Conservation (phyloP, 2,113 vertebrate genomes). For the Corvus cornix region DNA sequence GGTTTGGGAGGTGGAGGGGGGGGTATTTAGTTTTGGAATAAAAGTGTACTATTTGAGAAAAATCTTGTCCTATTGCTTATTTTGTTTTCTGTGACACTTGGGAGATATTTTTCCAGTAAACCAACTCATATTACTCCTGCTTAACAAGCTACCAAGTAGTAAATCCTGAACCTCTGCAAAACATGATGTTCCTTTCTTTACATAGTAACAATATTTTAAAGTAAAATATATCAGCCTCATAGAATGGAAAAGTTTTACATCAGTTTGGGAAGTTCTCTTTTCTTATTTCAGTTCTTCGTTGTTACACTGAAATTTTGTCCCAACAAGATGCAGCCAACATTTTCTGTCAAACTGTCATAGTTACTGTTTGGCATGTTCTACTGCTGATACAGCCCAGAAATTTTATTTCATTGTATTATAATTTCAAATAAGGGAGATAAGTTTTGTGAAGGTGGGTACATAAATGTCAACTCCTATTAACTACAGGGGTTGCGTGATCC, state of each 20-base stretch:
- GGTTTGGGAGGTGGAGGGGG: accelerated
- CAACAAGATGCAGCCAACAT: neutral
- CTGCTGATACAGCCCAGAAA: neutral
- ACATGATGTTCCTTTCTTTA: neutral
- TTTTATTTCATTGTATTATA: neutral
- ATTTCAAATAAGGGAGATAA: neutral
- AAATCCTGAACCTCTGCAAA: neutral
- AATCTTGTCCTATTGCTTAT: neutral
- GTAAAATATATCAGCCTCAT: neutral
- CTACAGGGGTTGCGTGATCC: neutral
- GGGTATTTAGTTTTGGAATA: neutral
- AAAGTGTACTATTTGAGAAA: neutral
- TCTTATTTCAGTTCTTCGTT: neutral
- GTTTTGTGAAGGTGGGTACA: neutral
- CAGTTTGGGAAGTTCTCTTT: neutral
- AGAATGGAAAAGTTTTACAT: neutral
- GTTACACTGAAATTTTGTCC: neutral
- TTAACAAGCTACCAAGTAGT: neutral
- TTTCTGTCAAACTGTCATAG: neutral
- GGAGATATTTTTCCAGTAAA: neutral
- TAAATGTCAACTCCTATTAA: neutral
- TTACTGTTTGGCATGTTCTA: neutral
- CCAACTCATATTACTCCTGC: neutral
- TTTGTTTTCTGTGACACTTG: neutral
- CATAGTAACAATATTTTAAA: neutral